Evolutionary conservation across 2,797 vertebrate species (phyloP), one percentile per base, ranked within the genome.

Genomic region (Protonibea diacanthus): DNA sequence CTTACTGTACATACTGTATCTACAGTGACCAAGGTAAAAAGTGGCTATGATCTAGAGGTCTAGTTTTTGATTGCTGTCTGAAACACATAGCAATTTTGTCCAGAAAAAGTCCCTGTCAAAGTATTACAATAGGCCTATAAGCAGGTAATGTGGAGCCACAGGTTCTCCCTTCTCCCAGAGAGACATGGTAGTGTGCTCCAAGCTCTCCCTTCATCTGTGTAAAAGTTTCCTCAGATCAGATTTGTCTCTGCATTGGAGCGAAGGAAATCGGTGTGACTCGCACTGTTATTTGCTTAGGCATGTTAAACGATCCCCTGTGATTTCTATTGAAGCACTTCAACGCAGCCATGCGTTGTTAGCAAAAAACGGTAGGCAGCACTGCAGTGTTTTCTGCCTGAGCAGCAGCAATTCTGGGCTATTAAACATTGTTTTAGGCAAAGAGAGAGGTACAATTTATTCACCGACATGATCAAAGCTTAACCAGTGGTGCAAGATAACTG

Each of bases 251-350:
- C 48, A 59, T 12, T 1, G 3, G 40, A 76, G 74, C 3, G 9
- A 42, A 65, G 57, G 20, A 48, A 80, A 73, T 70, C 29, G 5
- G 38, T 62, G 57, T 21, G 55, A 40, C 73, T 70, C 1, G 4
- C 17, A 3, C 67, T 65, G 81, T 55, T 81, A 81, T 80, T 80
- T 80, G 62, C 48, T 69, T 65, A 58, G 71, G 62, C 78, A 42
- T 73, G 74, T 74, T 83, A 84, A 89, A 76, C 17, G 45, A 85
- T 82, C 84, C 76, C 76, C 49, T 20, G 74, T 62, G 83, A 79
- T 71, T 76, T 9, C 33, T 2, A 17, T 57, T 45, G 51, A 76
- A 48, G 56, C 23, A 17, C 60, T 27, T 74, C 55, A 12, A 18
- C 2, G 47, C 76, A 83, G 45, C 67, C 80, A 64, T 62, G 85